Base-by-base conservation (phyloP, 2,888 invertebrate species). In the Dynastes hyllus region DNA sequence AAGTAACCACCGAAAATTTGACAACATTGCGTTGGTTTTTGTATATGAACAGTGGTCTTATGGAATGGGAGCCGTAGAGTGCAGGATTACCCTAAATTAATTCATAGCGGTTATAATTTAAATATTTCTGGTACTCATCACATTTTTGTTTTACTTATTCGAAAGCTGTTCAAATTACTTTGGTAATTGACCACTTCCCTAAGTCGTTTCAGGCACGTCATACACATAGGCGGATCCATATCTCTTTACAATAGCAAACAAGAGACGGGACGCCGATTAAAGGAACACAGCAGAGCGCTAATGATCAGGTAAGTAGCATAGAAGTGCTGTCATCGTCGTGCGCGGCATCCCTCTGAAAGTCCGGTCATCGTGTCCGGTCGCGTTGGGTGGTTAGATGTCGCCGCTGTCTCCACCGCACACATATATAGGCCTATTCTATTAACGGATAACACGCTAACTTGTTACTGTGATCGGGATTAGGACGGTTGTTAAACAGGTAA, bases 251-350 rank as follows among this genome's bases (percentile, higher is more conserved):
- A 58, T 73, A 73, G 40, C 40, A 73, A 73, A 55, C 55, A 58
- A 73, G 37, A 55, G 16, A 55, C 55, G 22, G 73, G 32, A 58
- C 40, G 58, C n/a, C 73, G 61, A 73, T 73, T 73, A 73, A 16
- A 73, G 69, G 58, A 73, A 58, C 61, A 67, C 73, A 53, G 58
- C 73, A 73, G 22, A 55, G 40, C 80, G 80, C 81, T 83, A 83
- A 83, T 80, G 80, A 82, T 81, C 79, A 80, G 82, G 81, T 83
- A 83, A 83, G 80, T 80, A 81, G 77, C 79, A 73, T 80, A 80
- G 81, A 83, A 65, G 66, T 80, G 81, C 82, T 82, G 83, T 83
- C 83, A 82, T 81, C 82, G 76, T 73, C 58, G 79, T 80, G 77
- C 78, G 78, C 75, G 70, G 81, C 82, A 79, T 79, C 80, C 75